Conservation (phyloP, 2,113 vertebrate genomes). For the Vulpes vulpes region DNA sequence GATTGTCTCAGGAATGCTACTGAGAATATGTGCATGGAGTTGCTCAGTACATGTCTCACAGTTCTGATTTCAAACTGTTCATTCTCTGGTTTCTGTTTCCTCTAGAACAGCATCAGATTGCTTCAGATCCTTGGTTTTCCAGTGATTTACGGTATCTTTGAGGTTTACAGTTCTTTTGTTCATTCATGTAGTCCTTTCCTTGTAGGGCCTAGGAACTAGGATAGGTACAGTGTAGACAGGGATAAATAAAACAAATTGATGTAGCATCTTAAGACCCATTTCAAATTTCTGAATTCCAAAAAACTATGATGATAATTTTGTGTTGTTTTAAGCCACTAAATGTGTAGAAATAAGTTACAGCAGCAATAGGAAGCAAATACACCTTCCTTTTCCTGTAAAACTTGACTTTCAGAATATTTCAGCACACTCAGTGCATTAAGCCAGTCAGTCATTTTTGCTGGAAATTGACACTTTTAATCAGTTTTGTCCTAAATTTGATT, state of each 20-base stretch:
- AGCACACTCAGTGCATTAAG: slow-evolving; percentile 72
- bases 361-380: neutral
- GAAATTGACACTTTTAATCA: slow-evolving; percentile 85
- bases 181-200: neutral
- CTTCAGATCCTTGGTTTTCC: neutral
- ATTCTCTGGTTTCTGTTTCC: neutral
- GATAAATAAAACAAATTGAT: neutral
- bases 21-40: neutral
- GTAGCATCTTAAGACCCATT: neutral
- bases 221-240: neutral
- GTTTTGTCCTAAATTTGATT: slow-evolving; percentile 86
- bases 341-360: neutral
- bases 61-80: neutral
- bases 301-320: neutral
- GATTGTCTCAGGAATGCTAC: neutral
- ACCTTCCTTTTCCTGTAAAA: neutral
- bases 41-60: neutral
- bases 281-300: neutral
- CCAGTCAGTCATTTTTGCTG: slow-evolving; percentile 85
- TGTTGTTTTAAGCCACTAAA: neutral
- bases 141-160: neutral
- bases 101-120: neutral
- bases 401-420: neutral
- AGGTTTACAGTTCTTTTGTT: neutral
- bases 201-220: neutral